These are phyloP conservation scores for Maccullochella peelii DNA, from an alignment of 2,113 vertebrate species.

Conservation along the genomic window DNA sequence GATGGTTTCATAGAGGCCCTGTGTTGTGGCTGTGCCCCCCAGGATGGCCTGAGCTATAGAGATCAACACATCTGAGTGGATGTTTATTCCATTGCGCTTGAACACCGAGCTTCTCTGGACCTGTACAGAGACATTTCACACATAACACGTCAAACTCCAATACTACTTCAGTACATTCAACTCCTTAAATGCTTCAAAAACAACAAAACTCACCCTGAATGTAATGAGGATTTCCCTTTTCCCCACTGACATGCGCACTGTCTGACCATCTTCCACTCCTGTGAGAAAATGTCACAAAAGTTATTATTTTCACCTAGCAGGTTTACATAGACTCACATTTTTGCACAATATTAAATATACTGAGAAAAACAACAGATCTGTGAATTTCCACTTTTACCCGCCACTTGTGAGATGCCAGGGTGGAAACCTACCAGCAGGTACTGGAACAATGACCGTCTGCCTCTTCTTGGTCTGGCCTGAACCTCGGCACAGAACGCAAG, in stretches of 20 bases:
- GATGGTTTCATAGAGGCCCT: constrained; percentile 91
- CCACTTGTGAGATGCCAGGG: neutral
- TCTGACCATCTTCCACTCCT: constrained; percentile 96
- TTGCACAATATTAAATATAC: neutral
- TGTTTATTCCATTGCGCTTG: constrained; percentile 89
- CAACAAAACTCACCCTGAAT: constrained; percentile 87
- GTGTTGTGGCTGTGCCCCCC: constrained; percentile 89
- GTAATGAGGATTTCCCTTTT: constrained; percentile 93
- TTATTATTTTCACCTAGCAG: neutral
- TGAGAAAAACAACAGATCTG: too few relatives aligned
- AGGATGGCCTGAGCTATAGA: constrained; percentile 94
- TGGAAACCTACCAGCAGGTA: constrained; percentile 90
- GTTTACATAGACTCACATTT: neutral
- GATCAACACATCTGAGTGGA: constrained; percentile 92
- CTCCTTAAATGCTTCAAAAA: neutral
- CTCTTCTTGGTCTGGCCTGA: constrained; percentile 91
- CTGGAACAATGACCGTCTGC: constrained; percentile 89
- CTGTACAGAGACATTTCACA: constrained; percentile 74
- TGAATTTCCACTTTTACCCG: neutral
- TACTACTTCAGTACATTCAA: neutral
- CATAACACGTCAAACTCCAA: neutral
- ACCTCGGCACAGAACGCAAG: constrained; percentile 88
- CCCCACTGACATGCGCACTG: constrained; percentile 92
- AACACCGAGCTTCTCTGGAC: constrained; percentile 94
- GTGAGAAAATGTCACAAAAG: neutral